Percentiles rank a stretch among this genome's conserved stretches.
Conservation (phyloP, 1,140 invertebrate genomes). For the Lordiphosa clarofinis region DNA sequence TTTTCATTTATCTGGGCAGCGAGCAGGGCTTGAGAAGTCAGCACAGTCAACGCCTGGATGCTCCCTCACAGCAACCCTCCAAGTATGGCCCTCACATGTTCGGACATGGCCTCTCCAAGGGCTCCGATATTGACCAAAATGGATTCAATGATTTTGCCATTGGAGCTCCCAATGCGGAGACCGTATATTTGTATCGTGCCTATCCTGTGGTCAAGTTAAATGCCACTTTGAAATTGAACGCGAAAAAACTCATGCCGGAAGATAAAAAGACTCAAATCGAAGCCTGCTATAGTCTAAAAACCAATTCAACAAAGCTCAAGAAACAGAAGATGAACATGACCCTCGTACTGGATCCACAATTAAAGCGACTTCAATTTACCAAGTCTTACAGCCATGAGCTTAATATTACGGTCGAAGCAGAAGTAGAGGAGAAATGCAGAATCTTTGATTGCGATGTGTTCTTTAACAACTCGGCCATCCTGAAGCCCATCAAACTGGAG, state of each 20-base stretch:
- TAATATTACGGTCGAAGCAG: slow-evolving; percentile 53
- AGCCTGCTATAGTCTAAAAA: slow-evolving; percentile 78
- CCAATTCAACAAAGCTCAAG: slow-evolving; percentile 55
- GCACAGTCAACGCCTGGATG: slow-evolving; percentile 80
- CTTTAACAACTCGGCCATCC: slow-evolving; percentile 72
- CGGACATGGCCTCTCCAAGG: slow-evolving; percentile 84
- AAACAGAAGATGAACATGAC: slow-evolving; percentile 56
- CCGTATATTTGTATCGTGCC: slow-evolving; percentile 82
- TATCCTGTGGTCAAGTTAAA: slow-evolving; percentile 82
- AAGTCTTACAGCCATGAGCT: slow-evolving; percentile 52
- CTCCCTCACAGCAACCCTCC: slow-evolving; percentile 45
- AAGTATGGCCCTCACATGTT: slow-evolving; percentile 70
- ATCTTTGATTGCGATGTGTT: slow-evolving; percentile 60
- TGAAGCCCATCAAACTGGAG: slow-evolving; percentile 78
- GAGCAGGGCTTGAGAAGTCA: slow-evolving; percentile 81
- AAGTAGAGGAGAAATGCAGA: slow-evolving; percentile 45
- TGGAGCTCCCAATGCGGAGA: slow-evolving; percentile 83
- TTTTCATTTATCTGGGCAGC: slow-evolving; percentile 85
- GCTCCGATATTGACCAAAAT: slow-evolving; percentile 84
- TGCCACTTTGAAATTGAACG: slow-evolving; percentile 78
- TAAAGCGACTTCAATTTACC: slow-evolving; percentile 64
- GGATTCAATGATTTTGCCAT: slow-evolving; percentile 85
- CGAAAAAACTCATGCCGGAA: slow-evolving; percentile 80
- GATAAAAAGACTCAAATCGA: slow-evolving; percentile 80
- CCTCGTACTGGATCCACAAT: slow-evolving; percentile 59